Base-by-base conservation (phyloP, 2,797 vertebrate genomes). In the Epinephelus awoara region DNA sequence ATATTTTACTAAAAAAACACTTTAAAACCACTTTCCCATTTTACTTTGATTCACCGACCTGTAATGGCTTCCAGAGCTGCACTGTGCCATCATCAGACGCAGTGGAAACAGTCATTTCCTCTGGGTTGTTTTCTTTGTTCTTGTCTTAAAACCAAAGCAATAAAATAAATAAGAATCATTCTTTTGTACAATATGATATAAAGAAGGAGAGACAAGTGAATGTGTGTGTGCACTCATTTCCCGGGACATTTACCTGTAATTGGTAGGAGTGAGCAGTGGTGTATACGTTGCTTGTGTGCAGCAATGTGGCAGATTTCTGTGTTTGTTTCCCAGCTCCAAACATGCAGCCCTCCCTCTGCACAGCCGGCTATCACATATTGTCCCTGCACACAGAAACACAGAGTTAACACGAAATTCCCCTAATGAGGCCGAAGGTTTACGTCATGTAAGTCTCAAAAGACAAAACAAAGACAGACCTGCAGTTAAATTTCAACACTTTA, bases 21-120 rank as follows among this genome's bases (percentile, higher is more conserved):
- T 29, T 10, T 38, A 17, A 27, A 72, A 27, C 2, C 1, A n/a
- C 3, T 57, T 46, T 27, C 2, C 29, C 0, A 14, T 70, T 1
- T 47, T 0, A n/a, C 42, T 29, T 56, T 11, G 9, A 65, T 3
- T 0, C 5, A 59, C 77, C 63, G 47, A 97, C 97, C 96, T 95
- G 90, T 29, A 97, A 91, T 2, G 97, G 97, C 63, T 96, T 94
- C 97, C 97, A 97, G 55, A 97, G 82, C 70, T 94, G 91, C 67
- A 96, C 94, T 6, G 90, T 93, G 64, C 96, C 96, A 51, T 98
- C 97, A 40, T 95, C 91, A 38, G 96, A 96, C 0, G 94, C 94
- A 1, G 96, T 96, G 67, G 94, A 77, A 72, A 97, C 94, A 4
- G 95, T 85, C 77, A 96, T 70, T 3, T 94, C 91, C n/a, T 92